Base-by-base conservation (phyloP, 2,888 invertebrate genomes). In the Opisthograptis luteolata region DNA sequence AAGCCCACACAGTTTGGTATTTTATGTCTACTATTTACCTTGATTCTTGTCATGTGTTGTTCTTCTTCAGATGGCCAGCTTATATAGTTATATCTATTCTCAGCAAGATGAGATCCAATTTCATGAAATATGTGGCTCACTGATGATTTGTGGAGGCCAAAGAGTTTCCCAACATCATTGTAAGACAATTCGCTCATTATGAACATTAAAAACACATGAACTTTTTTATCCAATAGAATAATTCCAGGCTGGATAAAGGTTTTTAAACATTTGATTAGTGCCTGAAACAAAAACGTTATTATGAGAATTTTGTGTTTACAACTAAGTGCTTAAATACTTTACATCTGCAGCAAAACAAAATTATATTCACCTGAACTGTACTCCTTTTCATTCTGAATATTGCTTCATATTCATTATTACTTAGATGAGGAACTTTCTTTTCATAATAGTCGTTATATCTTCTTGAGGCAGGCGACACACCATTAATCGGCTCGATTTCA, bases 1-100 rank as follows among this genome's bases (percentile, higher is more conserved):
- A 89, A 87, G 3, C 90, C 90, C 15, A 89, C 81, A 74, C 90
- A 89, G 51, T 89, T 90, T 2, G 90, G 90, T 56, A 88, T 84
- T 56, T 83, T 82, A 55, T 78, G 81, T 47, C 76, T 68, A 45
- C 80, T 86, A 50, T 88, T 82, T 5, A 89, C 84, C 64, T 85
- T 87, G 27, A 85, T 70, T 59, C 87, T 84, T 13, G 87, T 88
- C 1, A 87, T 43, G 64, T 89, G 84, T 53, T 90, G 90, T 48
- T 88, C 84, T 50, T 87, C 87, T 9, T 73, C 58, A 22, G 87
- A 81, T 3, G 89, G 87, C 90, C 89, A 90, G 32, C 63, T 84
- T 12, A 90, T 84, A 55, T 81, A 87, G 42, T 77, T 66, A 56
- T 76, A 77, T 41, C 73, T 77, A 30, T 81, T 76, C 20, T 87